These are phyloP conservation scores for Gandaritis pyraliata DNA, from an alignment of 2,888 invertebrate genomes.

Conservation along the genomic window DNA sequence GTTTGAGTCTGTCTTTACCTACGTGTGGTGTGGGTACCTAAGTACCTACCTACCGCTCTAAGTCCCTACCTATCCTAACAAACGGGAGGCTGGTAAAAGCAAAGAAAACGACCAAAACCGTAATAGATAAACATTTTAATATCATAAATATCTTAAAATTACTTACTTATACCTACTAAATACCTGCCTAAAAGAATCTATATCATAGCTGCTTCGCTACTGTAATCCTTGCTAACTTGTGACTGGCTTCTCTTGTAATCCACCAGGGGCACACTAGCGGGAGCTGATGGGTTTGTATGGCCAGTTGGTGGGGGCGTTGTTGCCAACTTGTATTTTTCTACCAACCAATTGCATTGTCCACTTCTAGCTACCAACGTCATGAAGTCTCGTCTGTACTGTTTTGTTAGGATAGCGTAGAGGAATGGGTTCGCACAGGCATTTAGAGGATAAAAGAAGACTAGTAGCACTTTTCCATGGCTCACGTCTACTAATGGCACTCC, in stretches of 20 bases:
- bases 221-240: constrained; percentile 65
- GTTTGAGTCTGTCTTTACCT: too few species aligned
- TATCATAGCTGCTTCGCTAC: constrained; percentile 51
- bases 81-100: too few species aligned
- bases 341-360: constrained; percentile 73
- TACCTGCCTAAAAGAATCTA: constrained; percentile 45
- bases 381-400: constrained; percentile 92
- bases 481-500: constrained; percentile 94
- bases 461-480: constrained; percentile 90
- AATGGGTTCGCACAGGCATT: constrained; percentile 97
- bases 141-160: constrained; percentile 54
- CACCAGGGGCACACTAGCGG: constrained; percentile 65
- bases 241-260: constrained; percentile 68
- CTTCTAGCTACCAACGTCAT: constrained; percentile 87
- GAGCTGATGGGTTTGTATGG: constrained; percentile 73
- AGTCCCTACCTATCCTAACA: too few species aligned
- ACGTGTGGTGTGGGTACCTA: too few species aligned
- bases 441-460: constrained; percentile 96
- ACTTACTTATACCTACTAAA: too few species aligned
- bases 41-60: too few species aligned
- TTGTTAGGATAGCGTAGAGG: constrained; percentile 94
- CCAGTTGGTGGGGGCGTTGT: constrained; percentile 75
- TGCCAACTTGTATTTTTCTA: constrained; percentile 70
- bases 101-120: constrained; percentile 19
- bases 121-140: constrained; percentile 72